A percentile compares a stretch with the other conserved stretches of the same genome.
phyloP scores from a whole-genome alignment of 2,797 vertebrate genomes.

The Phalanger gymnotis region DNA sequence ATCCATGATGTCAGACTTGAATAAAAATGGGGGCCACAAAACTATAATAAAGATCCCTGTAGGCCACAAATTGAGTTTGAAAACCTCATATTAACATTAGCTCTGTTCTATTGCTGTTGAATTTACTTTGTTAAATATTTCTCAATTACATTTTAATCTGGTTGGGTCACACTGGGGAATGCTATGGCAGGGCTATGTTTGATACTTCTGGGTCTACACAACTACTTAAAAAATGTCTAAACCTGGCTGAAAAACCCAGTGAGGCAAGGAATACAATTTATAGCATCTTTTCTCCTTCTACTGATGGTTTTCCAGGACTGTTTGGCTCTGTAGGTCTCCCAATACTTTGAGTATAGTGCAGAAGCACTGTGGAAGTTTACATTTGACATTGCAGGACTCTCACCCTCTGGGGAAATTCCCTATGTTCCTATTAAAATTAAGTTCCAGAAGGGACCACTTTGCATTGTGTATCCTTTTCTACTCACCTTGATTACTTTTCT shows the following conservation, averaged over 20 bases:
- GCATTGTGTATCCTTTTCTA: conserved; percentile 53
- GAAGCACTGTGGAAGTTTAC: conserved; percentile 16
- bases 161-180: neutral
- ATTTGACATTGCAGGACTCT: conserved; percentile 41
- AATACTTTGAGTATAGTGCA: conserved; percentile 47
- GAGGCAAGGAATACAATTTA: conserved; percentile 45
- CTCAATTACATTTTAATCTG: conserved; percentile 22
- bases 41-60: neutral
- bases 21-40: neutral
- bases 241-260: conserved; percentile 35
- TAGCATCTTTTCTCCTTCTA: conserved; percentile 55
- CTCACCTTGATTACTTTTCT: conserved; percentile 69
- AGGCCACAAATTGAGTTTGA: neutral
- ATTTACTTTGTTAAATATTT: neutral
- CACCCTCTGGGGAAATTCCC: conserved; percentile 36
- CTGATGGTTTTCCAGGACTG: conserved; percentile 40
- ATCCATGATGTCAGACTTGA: neutral
- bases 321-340: conserved; percentile 26
- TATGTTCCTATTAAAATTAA: conserved; percentile 61
- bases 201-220: neutral
- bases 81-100: neutral
- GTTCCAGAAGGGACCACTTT: conserved; percentile 72
- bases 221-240: neutral
- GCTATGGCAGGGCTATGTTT: neutral
- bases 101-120: neutral